Conservation (phyloP, 2,113 vertebrate species). For the Sinocyclocheilus rhinocerous region DNA sequence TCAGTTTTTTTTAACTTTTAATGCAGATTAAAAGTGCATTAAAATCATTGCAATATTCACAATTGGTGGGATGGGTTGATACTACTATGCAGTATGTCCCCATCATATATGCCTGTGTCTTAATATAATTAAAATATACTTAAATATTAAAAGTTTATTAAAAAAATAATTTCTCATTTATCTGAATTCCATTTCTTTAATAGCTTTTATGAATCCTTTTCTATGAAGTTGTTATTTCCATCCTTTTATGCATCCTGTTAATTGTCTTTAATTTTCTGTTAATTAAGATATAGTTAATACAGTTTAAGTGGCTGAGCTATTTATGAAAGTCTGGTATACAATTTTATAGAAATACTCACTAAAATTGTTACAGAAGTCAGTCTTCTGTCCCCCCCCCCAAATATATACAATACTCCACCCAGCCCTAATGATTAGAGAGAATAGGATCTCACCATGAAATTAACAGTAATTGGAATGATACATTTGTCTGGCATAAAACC, state of each 20-base stretch:
- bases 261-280: background rate
- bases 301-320: background rate
- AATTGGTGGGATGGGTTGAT: background rate
- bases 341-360: too few relatives aligned
- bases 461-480: slow-evolving; percentile 11
- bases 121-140: background rate
- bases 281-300: background rate
- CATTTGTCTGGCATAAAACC: slow-evolving; percentile 8
- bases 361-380: too few relatives aligned
- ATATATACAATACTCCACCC: background rate
- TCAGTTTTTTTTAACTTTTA: background rate
- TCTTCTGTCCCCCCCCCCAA: background rate
- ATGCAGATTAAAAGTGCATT: background rate
- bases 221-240: background rate
- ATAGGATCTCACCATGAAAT: slow-evolving; percentile 9
- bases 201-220: background rate
- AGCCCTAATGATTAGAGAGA: background rate
- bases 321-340: background rate
- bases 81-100: background rate
- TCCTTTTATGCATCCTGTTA: background rate
- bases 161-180: background rate
- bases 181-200: too few relatives aligned
- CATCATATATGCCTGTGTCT: background rate
- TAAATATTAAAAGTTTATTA: background rate
- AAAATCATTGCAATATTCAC: background rate